phyloP scores from a whole-genome alignment of 2,888 invertebrate species.

The Scrobipalpa costella region DNA sequence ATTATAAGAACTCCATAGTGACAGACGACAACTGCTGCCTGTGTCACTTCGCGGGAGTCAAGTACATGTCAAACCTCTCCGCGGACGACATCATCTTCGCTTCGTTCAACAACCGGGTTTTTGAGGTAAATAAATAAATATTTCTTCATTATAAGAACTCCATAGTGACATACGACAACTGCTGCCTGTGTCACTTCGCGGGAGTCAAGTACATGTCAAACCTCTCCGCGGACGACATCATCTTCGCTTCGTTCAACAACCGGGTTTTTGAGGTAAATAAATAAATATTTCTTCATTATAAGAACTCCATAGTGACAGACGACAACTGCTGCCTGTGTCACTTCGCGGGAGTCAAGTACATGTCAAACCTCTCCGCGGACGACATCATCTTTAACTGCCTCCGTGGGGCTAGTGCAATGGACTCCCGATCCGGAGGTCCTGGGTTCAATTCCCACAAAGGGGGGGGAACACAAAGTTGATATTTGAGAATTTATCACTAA shows the following conservation, averaged over 20 bases:
- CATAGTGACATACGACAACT: background rate
- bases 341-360: background rate
- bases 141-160: background rate
- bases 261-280: too few species aligned
- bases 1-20: conserved; percentile 81
- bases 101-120: conserved; percentile 92
- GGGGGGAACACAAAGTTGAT: too few species aligned
- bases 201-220: background rate
- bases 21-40: conserved; percentile 95
- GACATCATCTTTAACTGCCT: too few species aligned
- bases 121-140: conserved; percentile 87
- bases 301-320: background rate
- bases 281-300: too few species aligned
- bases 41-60: conserved; percentile 92
- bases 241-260: too few species aligned
- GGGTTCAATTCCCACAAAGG: too few species aligned
- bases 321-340: background rate
- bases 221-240: too few species aligned
- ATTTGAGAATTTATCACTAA: too few species aligned
- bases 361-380: background rate
- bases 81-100: conserved; percentile 92
- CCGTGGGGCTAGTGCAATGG: too few species aligned
- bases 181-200: background rate
- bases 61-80: conserved; percentile 86
- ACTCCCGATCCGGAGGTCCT: too few species aligned